Conservation (phyloP, 2,797 vertebrate species). For the Pseudocheirus occidentalis region DNA sequence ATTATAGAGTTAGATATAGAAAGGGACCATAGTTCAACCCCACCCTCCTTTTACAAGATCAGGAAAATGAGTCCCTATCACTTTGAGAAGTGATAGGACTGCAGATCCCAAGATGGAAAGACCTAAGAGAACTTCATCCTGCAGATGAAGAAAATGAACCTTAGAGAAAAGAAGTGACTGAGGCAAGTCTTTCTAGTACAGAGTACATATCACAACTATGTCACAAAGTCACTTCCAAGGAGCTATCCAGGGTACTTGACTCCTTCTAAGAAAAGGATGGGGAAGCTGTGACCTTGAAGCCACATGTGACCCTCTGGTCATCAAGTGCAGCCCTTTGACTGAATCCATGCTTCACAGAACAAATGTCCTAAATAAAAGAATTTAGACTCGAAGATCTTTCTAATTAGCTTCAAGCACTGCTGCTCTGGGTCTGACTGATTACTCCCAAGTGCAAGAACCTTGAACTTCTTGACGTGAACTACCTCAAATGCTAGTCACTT, state of each 20-base stretch:
- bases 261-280: not conserved
- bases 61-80: not conserved
- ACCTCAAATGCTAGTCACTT: not conserved
- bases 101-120: not conserved
- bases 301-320: too few relatives aligned
- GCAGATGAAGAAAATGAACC: not conserved
- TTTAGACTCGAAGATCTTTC: too few relatives aligned
- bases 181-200: not conserved
- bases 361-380: too few relatives aligned
- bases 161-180: not conserved
- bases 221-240: not conserved
- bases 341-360: too few relatives aligned
- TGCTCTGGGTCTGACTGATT: not conserved
- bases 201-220: not conserved
- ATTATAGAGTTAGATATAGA: not conserved
- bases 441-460: not conserved
- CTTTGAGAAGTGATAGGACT: not conserved
- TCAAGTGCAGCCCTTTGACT: too few relatives aligned
- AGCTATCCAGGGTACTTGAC: not conserved
- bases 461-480: not conserved
- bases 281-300: too few relatives aligned
- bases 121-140: not conserved
- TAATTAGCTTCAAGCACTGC: not conserved
- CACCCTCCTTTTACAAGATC: not conserved
- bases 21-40: not conserved